A percentile compares a stretch with the other conserved stretches of the same genome.
Conservation (phyloP, 2,797 vertebrate species). For the Tapera naevia region DNA sequence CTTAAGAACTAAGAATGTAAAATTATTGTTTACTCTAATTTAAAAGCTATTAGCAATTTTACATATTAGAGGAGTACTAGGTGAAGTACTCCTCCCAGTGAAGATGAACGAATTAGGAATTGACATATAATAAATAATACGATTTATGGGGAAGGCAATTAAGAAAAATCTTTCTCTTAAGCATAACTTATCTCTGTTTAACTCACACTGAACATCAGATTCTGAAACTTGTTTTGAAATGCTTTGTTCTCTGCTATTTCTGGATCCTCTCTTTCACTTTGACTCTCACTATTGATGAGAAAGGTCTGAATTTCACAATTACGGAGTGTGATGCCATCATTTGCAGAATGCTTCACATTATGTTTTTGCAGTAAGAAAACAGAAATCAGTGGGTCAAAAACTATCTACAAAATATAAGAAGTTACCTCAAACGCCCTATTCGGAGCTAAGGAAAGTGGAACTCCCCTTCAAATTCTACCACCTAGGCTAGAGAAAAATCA, state of each 20-base stretch:
- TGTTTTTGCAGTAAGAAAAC: not conserved
- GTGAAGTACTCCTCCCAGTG: not conserved
- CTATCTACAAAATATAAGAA: not conserved
- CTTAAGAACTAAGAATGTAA: not conserved
- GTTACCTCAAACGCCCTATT: not conserved
- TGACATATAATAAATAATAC: not conserved
- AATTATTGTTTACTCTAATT: not conserved
- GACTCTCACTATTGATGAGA: not conserved
- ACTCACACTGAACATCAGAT: not conserved
- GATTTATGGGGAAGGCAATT: not conserved
- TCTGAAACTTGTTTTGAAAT: not conserved
- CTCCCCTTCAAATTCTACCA: not conserved
- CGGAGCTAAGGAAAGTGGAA: not conserved
- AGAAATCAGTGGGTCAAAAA: not conserved
- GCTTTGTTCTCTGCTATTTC: not conserved
- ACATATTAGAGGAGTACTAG: not conserved
- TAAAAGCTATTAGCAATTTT: not conserved
- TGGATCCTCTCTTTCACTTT: not conserved
- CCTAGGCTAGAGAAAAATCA: constrained; percentile 26
- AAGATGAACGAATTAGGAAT: not conserved
- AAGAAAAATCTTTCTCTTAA: not conserved
- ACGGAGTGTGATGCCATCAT: not conserved
- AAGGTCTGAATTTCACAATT: not conserved
- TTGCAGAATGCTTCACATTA: not conserved
- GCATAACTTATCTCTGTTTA: not conserved